Percentiles rank a stretch among this genome's conserved stretches.
phyloP scores from a whole-genome alignment of 2,888 invertebrate genomes.

The Hirtodrosophila trivittata region DNA sequence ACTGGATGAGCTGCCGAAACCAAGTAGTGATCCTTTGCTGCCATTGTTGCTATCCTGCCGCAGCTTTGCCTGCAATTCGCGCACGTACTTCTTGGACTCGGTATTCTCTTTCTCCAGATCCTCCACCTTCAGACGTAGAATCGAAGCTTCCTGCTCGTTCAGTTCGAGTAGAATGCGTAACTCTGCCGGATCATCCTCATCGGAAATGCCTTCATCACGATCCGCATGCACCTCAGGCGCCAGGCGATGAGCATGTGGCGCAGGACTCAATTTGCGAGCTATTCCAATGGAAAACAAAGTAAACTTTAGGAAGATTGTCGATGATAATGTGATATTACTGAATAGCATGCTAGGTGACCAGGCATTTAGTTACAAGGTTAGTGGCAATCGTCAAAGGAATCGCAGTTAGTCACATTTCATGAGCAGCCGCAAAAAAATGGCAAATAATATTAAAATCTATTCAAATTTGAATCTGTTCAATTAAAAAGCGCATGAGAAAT shows the following conservation, averaged over 20 bases:
- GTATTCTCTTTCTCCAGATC: constrained; percentile 92
- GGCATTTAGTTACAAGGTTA: constrained; percentile 22
- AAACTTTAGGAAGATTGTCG: no score
- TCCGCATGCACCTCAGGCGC: constrained; percentile 88
- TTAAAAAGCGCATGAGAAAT: constrained; percentile 64
- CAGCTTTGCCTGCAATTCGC: constrained; percentile 90
- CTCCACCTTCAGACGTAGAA: constrained; percentile 92
- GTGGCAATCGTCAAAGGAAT: background rate
- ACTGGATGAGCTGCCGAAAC: constrained; percentile 57
- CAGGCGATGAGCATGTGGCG: constrained; percentile 87
- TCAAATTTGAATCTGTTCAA: background rate
- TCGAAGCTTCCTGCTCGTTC: constrained; percentile 94
- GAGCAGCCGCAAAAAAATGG: constrained; percentile 85
- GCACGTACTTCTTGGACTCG: constrained; percentile 89
- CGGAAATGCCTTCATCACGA: constrained; percentile 90
- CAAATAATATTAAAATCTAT: constrained; percentile 64
- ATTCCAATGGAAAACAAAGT: background rate
- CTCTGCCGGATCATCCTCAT: constrained; percentile 92
- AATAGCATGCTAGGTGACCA: constrained; percentile 18
- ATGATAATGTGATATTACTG: background rate
- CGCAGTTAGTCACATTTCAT: constrained; percentile 56
- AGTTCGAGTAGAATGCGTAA: constrained; percentile 93
- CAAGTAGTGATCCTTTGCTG: constrained; percentile 59
- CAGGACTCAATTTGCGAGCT: constrained; percentile 89
- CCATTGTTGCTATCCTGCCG: constrained; percentile 58